A percentile compares a stretch with the other conserved stretches of the same genome.
Conservation (phyloP, 2,113 vertebrate species). For the Paramisgurnus dabryanus region DNA sequence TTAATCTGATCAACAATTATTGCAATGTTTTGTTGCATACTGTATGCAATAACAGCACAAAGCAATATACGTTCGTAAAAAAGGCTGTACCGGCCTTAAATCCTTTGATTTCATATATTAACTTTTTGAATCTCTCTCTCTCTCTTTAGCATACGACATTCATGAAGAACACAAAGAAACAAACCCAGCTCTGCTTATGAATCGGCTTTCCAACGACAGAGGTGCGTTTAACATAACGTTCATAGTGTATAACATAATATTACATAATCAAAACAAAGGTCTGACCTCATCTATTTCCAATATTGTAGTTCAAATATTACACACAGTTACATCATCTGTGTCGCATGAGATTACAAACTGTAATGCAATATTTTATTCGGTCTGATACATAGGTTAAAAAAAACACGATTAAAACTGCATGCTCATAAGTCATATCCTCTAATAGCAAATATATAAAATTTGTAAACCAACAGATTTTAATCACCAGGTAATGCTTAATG, state of each 20-base stretch:
- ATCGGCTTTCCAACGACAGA: slow-evolving; percentile 88
- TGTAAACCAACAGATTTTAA: background rate
- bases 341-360: background rate
- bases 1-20: slow-evolving; percentile 4
- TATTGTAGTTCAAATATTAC: slow-evolving; percentile 28
- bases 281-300: slow-evolving; percentile 24
- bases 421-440: background rate
- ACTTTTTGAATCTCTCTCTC: background rate
- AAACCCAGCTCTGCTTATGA: slow-evolving; percentile 77
- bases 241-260: slow-evolving; percentile 17
- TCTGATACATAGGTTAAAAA: background rate
- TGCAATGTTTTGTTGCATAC: background rate
- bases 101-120: background rate
- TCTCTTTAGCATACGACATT: slow-evolving; percentile 71
- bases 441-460: slow-evolving; percentile 5
- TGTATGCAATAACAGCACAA: background rate
- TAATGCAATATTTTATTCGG: background rate
- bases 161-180: slow-evolving; percentile 76
- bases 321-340: slow-evolving; percentile 13
- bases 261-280: background rate
- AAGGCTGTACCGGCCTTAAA: background rate
- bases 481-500: background rate
- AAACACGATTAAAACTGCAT: slow-evolving; percentile 23
- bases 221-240: slow-evolving; percentile 66
- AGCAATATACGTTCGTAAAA: slow-evolving; percentile 13